Base-by-base conservation (phyloP, 2,797 vertebrate genomes). In the Huso huso region DNA sequence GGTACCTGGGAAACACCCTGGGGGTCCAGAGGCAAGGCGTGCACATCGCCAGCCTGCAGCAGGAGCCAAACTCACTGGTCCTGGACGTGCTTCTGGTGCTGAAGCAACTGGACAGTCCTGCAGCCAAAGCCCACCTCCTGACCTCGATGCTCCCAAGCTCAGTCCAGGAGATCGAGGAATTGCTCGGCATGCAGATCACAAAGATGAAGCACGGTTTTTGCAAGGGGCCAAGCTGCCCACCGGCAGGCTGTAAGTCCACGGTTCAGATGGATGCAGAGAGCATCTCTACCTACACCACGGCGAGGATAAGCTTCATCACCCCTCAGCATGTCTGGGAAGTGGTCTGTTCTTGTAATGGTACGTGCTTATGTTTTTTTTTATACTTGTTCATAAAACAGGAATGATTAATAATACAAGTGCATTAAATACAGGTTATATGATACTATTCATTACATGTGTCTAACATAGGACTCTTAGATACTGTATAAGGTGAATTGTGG, bases 1-100 rank as follows among this genome's bases (percentile, higher is more conserved):
- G 91, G 50, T 91, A 84, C 57, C 82, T 99, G 70, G 88, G 89
- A 6, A 80, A 86, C 3, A 58, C 82, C 37, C 84, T 97, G 10
- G 82, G 84, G 68, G 73, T 93, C 0, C 82, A 83, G 64, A 77
- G 86, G 15, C 90, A 93, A 49, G 87, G 91, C 74, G 88, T 99
- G 12, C 91, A 93, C 69, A 83, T 98, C 84, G 94, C 91, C 81
- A 96, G 96, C 80, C 86, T 99, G 15, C 97, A 99, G 86, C 91
- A 91, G 18, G 81, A 80, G 0, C 83, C 84, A 1, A 48, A 78
- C 37, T 63, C 81, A 0, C 73, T 78, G 1, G 81, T 81, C 3
- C 86, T 97, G 77, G 94, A 98, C 18, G 82, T 89, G 58, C 89
- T 99, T 63, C 77, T 99, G 70, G 82, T 94, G 67, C 84, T 90